Conservation (phyloP, 2,888 invertebrate genomes). For the Pemphredon lugubris region DNA sequence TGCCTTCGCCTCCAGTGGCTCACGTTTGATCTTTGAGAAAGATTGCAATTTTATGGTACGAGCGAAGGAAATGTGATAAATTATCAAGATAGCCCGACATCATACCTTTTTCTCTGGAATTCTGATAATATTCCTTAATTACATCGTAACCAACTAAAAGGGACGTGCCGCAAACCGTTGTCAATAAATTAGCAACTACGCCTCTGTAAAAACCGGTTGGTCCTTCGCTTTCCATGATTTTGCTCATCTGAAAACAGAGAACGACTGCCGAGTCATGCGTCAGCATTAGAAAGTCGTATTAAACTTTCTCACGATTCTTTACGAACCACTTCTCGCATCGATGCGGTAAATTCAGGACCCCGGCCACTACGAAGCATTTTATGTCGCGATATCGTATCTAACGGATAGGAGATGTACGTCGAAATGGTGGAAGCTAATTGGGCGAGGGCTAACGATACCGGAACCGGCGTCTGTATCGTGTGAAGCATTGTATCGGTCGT, state of each 20-base stretch:
- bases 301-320: neutral
- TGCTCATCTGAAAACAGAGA: neutral
- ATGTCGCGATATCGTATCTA: slow-evolving; percentile 43
- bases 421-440: slow-evolving; percentile 13
- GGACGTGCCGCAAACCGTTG: slow-evolving; percentile 27
- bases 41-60: too few relatives aligned
- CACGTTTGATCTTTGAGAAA: too few relatives aligned
- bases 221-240: slow-evolving; percentile 29
- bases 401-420: slow-evolving; percentile 35
- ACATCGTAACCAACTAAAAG: slow-evolving; percentile 33
- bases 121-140: slow-evolving; percentile 9
- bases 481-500: neutral
- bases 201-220: slow-evolving; percentile 34
- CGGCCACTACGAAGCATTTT: slow-evolving; percentile 48
- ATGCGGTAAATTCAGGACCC: neutral
- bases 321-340: slow-evolving; percentile 26
- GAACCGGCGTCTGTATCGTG: neutral
- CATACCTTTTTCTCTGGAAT: too few relatives aligned
- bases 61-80: too few relatives aligned
- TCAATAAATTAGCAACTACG: slow-evolving; percentile 31
- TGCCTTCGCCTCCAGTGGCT: too few relatives aligned
- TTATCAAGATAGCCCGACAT: too few relatives aligned
- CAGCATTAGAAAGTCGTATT: neutral
- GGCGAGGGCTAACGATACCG: slow-evolving; percentile 27
- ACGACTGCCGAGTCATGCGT: too few relatives aligned